Base-by-base conservation (phyloP, 2,113 vertebrate genomes). In the Cyprinodon variegatus region DNA sequence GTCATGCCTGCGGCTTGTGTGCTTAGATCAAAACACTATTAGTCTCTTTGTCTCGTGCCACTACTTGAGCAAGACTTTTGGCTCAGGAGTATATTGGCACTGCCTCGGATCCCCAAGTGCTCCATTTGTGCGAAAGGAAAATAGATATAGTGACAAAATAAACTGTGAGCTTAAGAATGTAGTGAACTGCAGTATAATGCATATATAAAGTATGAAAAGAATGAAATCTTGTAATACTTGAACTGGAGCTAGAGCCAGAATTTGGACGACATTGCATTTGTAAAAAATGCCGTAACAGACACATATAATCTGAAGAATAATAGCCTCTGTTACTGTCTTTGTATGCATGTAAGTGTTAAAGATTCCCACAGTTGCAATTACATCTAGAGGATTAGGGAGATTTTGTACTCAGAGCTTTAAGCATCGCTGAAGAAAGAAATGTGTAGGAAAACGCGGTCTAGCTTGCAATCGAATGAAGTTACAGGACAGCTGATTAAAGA, bases 11-110 rank as follows among this genome's bases (percentile, higher is more conserved):
- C 59, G 82, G 90, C 89, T 91, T 89, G 83, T 85, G 83, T 88
- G 84, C 86, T 92, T 82, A 83, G 83, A 93, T 91, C 84, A 92
- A 90, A 92, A 91, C 87, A 87, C 89, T 84, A 91, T 90, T 86
- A 90, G 89, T 93, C 86, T 90, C 90, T 92, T 92, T 91, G 90
- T 91, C 86, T 89, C 85, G 84, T 82, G 87, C 88, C 87, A 82
- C 81, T 82, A 76, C 89, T 83, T 85, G 87, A 91, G 78, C 83
- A 85, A 78, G 80, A 76, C 61, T 85, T 81, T 83, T 89, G 89
- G 87, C 90, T 73, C 38, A 72, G 78, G 86, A 91, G 70, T 80
- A 68, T 11, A 50, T 69, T 90, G 90, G 90, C 88, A 70, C 77
- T 77, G 79, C 76, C 76, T 70, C 80, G 61, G 71, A 84, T 90